Conservation (phyloP, 1,140 invertebrate genomes). For the Helicoverpa zea region DNA sequence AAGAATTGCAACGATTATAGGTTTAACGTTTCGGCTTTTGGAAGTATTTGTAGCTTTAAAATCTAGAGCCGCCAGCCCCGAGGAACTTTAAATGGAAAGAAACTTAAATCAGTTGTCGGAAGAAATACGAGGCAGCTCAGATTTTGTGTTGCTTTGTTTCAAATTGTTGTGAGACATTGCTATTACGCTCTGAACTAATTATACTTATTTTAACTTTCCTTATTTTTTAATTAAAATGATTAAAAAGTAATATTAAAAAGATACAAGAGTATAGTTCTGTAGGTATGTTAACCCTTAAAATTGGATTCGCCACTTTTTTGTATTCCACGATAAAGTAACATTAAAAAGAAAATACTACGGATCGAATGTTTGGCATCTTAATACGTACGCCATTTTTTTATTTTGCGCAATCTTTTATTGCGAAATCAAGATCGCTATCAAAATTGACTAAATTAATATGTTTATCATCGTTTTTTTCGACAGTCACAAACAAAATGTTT, state of each 20-base stretch:
- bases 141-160: constrained; percentile 2
- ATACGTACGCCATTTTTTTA: too few relatives aligned
- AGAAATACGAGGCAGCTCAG: constrained; percentile 18
- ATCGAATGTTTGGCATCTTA: too few relatives aligned
- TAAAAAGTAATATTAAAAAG: too few relatives aligned
- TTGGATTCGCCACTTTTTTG: too few relatives aligned
- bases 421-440: neutral
- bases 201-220: neutral
- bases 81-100: constrained; percentile 15
- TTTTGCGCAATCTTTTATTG: too few relatives aligned
- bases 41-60: constrained; percentile 2
- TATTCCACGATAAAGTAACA: too few relatives aligned
- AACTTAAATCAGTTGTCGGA: constrained; percentile 24
- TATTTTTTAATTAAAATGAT: neutral
- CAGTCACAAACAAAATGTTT: constrained; percentile 6
- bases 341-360: too few relatives aligned
- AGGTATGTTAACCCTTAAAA: neutral
- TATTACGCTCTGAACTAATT: constrained; percentile 5
- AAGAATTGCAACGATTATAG: constrained; percentile 8
- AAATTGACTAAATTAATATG: constrained; percentile 12
- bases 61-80: neutral
- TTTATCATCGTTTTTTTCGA: neutral
- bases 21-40: constrained; percentile 14
- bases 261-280: too few relatives aligned
- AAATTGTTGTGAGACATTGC: neutral